phyloP scores from a whole-genome alignment of 2,888 invertebrate genomes.

The Acanthosepion pharaonis region DNA sequence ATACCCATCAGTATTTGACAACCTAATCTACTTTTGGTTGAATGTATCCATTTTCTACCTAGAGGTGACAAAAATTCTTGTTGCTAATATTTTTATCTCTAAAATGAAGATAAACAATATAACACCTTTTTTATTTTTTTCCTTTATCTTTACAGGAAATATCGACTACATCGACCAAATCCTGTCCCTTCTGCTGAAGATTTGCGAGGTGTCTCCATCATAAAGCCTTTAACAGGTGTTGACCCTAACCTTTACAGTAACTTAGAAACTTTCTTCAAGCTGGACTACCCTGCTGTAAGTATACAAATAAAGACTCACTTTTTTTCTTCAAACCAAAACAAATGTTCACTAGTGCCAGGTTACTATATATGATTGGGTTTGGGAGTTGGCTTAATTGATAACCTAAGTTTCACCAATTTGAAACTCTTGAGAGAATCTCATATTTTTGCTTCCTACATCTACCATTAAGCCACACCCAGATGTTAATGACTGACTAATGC shows the following conservation, averaged over 20 bases:
- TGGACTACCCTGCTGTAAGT: slow-evolving; percentile 67
- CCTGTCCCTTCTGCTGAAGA: slow-evolving; percentile 64
- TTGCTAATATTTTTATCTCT: no score
- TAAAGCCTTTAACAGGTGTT: slow-evolving; percentile 70
- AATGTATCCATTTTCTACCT: no score
- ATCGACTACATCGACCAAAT: slow-evolving; percentile 64
- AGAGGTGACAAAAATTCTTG: no score
- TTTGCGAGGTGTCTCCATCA: slow-evolving; percentile 67
- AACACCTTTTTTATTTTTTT: background rate
- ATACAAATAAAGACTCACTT: background rate
- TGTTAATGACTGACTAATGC: no score
- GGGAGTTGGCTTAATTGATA: background rate
- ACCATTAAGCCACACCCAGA: no score
- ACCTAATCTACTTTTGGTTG: no score
- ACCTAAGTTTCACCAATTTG: background rate
- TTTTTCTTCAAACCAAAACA: no score
- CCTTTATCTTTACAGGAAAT: slow-evolving; percentile 62
- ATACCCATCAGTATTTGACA: no score
- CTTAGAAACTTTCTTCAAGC: slow-evolving; percentile 68
- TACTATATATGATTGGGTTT: background rate
- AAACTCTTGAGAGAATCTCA: background rate
- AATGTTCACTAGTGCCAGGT: background rate
- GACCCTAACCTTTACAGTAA: slow-evolving; percentile 69
- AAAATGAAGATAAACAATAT: no score
- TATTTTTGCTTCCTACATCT: no score